phyloP scores from a whole-genome alignment of 2,888 invertebrate species.

The Lacanobia wlatinum region DNA sequence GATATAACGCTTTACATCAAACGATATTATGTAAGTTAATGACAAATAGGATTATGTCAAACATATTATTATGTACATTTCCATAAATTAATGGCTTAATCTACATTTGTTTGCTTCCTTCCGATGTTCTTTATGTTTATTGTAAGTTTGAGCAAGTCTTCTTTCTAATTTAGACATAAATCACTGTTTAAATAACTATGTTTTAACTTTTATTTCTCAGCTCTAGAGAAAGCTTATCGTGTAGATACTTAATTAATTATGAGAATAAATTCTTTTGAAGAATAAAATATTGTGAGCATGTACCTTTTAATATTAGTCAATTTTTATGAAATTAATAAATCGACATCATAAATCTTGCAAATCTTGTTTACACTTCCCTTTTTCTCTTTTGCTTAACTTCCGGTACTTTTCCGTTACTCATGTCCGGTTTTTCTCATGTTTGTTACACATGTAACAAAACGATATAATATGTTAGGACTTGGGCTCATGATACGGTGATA shows the following conservation, averaged over 20 bases:
- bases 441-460: background rate
- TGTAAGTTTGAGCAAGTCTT: too few relatives aligned
- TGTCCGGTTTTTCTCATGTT: background rate
- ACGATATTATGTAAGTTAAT: constrained; percentile 33
- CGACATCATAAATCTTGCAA: background rate
- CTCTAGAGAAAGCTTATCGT: constrained; percentile 19
- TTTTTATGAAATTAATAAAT: background rate
- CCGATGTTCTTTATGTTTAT: constrained; percentile 1
- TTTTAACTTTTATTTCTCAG: background rate
- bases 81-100: constrained; percentile 21
- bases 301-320: constrained; percentile 19
- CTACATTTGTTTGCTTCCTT: background rate
- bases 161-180: constrained; percentile 1
- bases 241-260: constrained; percentile 3
- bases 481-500: background rate
- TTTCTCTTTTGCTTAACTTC: constrained; percentile 2
- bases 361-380: background rate
- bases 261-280: too few relatives aligned
- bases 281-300: too few relatives aligned
- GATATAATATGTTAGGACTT: background rate
- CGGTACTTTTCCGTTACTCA: background rate
- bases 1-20: constrained; percentile 5
- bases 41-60: constrained; percentile 27
- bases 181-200: background rate
- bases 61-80: background rate